Conservation (phyloP, 2,888 invertebrate species). For the Kuschelorhynchus macadamiae region DNA sequence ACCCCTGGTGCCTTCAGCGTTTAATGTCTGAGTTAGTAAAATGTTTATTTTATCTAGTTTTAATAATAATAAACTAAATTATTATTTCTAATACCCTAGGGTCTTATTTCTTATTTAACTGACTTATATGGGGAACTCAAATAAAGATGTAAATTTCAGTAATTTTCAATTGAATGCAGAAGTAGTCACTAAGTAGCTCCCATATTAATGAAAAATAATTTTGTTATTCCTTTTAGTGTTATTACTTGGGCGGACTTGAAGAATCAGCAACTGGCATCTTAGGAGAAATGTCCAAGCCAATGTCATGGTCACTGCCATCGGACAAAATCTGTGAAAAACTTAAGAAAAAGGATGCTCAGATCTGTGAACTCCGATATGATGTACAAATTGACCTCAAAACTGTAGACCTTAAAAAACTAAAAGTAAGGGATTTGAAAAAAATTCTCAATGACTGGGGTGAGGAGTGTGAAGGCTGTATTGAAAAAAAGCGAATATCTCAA, state of each 20-base stretch:
- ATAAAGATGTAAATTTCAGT: too few species aligned
- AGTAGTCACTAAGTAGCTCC: too few species aligned
- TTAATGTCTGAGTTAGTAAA: too few species aligned
- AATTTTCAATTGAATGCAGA: too few species aligned
- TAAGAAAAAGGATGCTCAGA: conserved; percentile 92
- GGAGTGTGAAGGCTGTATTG: conserved; percentile 95
- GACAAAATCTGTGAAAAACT: conserved; percentile 96
- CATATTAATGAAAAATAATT: not conserved
- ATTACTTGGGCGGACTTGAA: conserved; percentile 96
- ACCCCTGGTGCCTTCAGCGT: too few species aligned
- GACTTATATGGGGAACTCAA: too few species aligned
- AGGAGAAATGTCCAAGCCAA: conserved; percentile 93
- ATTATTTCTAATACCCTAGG: too few species aligned
- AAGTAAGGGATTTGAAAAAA: conserved; percentile 97
- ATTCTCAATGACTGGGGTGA: conserved; percentile 99
- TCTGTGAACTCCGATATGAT: conserved; percentile 94
- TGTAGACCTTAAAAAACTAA: conserved; percentile 96
- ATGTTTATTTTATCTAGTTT: too few species aligned
- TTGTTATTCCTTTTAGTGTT: conserved; percentile 78
- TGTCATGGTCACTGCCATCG: conserved; percentile 95
- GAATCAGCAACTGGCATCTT: conserved; percentile 98
- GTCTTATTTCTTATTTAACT: too few species aligned
- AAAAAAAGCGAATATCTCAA: conserved; percentile 98
- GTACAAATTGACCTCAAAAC: conserved; percentile 96
- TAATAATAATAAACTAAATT: too few species aligned